Evolutionary conservation across 2,797 vertebrate genomes (phyloP).

Genomic region (Anabas testudineus): DNA sequence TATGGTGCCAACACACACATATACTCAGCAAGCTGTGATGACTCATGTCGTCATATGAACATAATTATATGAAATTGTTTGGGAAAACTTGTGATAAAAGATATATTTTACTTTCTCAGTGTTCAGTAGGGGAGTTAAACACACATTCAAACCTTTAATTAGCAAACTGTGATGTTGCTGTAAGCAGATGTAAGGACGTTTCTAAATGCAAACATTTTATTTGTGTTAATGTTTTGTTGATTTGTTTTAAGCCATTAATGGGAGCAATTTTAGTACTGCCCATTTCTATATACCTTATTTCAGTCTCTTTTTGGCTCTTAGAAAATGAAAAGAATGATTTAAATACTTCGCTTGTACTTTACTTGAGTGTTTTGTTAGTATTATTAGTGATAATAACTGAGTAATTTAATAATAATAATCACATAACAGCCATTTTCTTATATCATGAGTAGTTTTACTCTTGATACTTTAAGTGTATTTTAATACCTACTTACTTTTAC

Average conservation of each 20-base stretch:
- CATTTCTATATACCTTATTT: too few relatives aligned
- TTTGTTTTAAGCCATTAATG: not conserved
- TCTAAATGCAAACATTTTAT: not conserved
- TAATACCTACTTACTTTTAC: not conserved
- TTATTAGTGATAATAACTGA: not conserved
- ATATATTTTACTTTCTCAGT: not conserved
- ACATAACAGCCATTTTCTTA: not conserved
- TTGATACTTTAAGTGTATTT: not conserved
- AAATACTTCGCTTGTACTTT: not conserved
- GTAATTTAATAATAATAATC: not conserved
- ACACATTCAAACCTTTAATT: too few relatives aligned
- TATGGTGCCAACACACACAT: not conserved
- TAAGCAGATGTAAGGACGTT: not conserved
- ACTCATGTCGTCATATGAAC: not conserved
- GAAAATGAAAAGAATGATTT: too few relatives aligned
- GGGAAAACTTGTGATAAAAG: not conserved
- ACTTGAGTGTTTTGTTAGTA: not conserved
- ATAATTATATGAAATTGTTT: not conserved
- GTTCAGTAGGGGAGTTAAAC: too few relatives aligned
- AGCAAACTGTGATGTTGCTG: not conserved
- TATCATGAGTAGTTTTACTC: not conserved
- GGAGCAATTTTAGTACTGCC: not conserved
- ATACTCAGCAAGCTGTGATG: not conserved
- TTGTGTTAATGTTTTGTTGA: not conserved
- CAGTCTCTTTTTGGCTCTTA: not conserved